Percentiles rank a stretch among this genome's conserved stretches.
These are phyloP conservation scores for Dastarcus helophoroides DNA, from an alignment of 2,888 invertebrate genomes.

Conservation along the genomic window DNA sequence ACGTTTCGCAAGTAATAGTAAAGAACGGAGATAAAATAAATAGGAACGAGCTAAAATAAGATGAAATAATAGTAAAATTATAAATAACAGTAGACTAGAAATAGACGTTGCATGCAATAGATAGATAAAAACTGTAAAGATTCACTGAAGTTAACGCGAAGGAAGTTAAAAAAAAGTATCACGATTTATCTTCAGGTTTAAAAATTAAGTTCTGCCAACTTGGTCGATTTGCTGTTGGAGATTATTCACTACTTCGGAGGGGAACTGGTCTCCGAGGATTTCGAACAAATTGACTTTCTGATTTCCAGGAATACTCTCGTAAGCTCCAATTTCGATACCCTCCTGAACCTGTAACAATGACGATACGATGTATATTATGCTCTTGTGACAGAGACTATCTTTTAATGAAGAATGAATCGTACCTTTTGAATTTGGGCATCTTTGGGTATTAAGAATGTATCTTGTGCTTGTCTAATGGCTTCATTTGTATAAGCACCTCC, in stretches of 20 bases:
- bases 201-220: conserved; percentile 54
- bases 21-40: too few relatives aligned
- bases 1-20: too few relatives aligned
- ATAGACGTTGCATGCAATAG: too few relatives aligned
- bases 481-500: conserved; percentile 76
- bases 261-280: conserved; percentile 75
- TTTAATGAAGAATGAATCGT: conserved; percentile 6
- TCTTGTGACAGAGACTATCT: neutral
- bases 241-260: conserved; percentile 79
- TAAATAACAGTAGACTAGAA: too few relatives aligned
- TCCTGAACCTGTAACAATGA: conserved; percentile 53
- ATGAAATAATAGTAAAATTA: too few relatives aligned
- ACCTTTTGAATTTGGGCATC: conserved; percentile 80
- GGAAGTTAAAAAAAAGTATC: conserved; percentile 7
- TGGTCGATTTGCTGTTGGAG: conserved; percentile 76
- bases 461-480: conserved; percentile 78
- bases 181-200: conserved; percentile 7
- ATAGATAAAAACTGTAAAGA: too few relatives aligned
- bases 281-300: conserved; percentile 75
- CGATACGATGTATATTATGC: neutral
- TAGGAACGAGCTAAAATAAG: too few relatives aligned
- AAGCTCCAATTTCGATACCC: conserved; percentile 75
- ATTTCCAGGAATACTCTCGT: conserved; percentile 76
- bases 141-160: too few relatives aligned
- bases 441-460: conserved; percentile 72